Evolutionary conservation across 1,140 invertebrate genomes (phyloP).

Genomic region (Phymorhynchus buccinoides): DNA sequence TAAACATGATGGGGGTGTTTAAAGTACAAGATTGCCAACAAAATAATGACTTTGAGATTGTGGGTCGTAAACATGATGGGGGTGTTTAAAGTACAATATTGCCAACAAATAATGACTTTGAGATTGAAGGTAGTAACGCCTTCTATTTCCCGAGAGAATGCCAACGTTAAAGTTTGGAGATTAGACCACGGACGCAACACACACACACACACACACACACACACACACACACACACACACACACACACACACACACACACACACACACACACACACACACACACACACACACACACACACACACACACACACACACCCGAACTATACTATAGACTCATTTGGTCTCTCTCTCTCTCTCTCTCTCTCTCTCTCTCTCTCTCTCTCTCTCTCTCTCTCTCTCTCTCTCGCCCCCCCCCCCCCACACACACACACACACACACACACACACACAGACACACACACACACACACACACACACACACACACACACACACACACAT

Average conservation of each 20-base stretch:
- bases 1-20: too few relatives aligned
- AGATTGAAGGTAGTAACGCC: too few relatives aligned
- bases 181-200: too few relatives aligned
- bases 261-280: neutral
- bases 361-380: neutral
- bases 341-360: neutral
- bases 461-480: neutral
- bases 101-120: too few relatives aligned
- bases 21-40: too few relatives aligned
- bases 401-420: too few relatives aligned
- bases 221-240: constrained; percentile 19
- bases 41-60: too few relatives aligned
- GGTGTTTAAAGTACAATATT: too few relatives aligned
- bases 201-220: neutral
- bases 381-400: neutral
- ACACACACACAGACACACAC: constrained; percentile 6
- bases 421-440: too few relatives aligned
- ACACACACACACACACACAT: neutral
- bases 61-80: too few relatives aligned
- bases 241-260: constrained; percentile 17
- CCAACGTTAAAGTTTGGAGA: too few relatives aligned
- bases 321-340: neutral
- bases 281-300: constrained; percentile 17
- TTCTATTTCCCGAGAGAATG: too few relatives aligned
- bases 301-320: neutral